Conservation (phyloP, 2,113 vertebrate genomes). For the Saccopteryx bilineata region DNA sequence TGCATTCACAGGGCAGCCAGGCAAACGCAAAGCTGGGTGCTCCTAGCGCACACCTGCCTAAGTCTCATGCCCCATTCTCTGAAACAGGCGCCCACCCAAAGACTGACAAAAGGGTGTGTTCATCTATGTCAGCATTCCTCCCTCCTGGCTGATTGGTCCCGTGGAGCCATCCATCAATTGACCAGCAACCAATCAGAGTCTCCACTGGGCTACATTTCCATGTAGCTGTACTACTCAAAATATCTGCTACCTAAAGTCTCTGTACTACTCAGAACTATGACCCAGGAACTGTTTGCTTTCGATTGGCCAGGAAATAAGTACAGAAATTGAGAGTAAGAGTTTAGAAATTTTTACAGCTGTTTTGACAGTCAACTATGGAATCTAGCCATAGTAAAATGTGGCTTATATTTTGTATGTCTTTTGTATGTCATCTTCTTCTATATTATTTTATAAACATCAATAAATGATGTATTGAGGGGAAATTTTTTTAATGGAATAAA, state of each 20-base stretch:
- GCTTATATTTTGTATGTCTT: background rate
- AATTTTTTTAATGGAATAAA: background rate
- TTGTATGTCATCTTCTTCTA: background rate
- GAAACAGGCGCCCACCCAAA: background rate
- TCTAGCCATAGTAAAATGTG: background rate
- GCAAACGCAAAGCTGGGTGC: background rate
- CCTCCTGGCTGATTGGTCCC: background rate
- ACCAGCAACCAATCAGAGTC: background rate
- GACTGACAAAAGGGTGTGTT: background rate
- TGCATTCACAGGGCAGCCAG: background rate
- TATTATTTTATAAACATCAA: background rate
- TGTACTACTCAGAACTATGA: background rate
- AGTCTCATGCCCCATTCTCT: background rate
- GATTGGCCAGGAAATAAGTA: background rate
- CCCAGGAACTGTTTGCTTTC: background rate
- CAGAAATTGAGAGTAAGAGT: background rate
- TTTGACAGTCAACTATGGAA: background rate
- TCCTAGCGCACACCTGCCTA: accelerated
- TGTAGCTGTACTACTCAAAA: background rate
- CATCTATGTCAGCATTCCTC: background rate
- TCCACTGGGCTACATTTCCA: background rate
- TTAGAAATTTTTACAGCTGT: background rate
- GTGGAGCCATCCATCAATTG: background rate
- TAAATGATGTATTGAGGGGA: background rate
- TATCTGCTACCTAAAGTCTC: no score